Conservation (phyloP, 2,888 invertebrate genomes). For the Leistus spinibarbis region DNA sequence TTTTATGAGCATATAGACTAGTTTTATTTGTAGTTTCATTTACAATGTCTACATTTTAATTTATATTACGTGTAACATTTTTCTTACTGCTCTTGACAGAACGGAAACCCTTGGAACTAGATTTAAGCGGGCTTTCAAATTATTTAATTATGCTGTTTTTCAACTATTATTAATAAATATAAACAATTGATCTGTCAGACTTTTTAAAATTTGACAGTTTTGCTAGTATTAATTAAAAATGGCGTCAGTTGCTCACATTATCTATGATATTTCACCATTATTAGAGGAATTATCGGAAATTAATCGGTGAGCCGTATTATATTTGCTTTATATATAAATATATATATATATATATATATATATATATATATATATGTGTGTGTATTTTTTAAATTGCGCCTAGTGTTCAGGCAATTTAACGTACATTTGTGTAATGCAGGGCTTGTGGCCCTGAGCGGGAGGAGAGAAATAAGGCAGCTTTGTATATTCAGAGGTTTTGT, state of each 20-base stretch:
- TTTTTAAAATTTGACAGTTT: slow-evolving; percentile 16
- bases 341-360: too few species aligned
- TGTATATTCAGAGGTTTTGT: slow-evolving; percentile 51
- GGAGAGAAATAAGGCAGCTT: slow-evolving; percentile 45
- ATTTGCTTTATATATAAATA: too few species aligned
- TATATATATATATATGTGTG: too few species aligned
- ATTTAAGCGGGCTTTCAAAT: slow-evolving; percentile 16
- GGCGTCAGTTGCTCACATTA: slow-evolving; percentile 54
- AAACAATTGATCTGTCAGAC: not conserved
- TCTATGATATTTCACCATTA: slow-evolving; percentile 44
- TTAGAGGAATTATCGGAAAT: slow-evolving; percentile 8
- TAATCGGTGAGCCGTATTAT: slow-evolving; percentile 17
- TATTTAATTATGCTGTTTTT: not conserved
- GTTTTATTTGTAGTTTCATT: not conserved
- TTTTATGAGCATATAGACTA: not conserved
- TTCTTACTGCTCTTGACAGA: slow-evolving; percentile 20
- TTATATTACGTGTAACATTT: slow-evolving; percentile 35
- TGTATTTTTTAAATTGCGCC: not conserved
- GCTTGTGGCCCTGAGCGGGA: not conserved
- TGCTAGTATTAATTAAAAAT: slow-evolving; percentile 43
- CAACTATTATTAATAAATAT: not conserved
- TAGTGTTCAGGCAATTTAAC: not conserved
- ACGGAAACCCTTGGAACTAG: slow-evolving; percentile 16
- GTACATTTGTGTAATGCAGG: not conserved
- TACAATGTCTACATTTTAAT: not conserved